These are phyloP conservation scores for Papilio gigon DNA, from an alignment of 2,888 invertebrate species.

Conservation along the genomic window DNA sequence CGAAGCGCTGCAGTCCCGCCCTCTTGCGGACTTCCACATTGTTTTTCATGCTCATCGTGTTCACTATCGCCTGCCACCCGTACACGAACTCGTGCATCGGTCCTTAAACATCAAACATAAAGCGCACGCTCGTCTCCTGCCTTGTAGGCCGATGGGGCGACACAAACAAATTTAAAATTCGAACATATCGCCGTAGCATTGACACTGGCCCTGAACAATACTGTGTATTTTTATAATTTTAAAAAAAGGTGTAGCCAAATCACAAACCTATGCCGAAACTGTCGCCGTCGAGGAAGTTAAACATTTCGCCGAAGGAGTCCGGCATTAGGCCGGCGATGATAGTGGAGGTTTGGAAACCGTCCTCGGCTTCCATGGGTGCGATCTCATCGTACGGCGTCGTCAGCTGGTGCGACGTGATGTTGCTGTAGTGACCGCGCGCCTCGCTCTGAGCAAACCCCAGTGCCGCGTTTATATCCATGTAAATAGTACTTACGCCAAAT, in stretches of 20 bases:
- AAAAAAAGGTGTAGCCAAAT: neutral
- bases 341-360: slow-evolving; percentile 62
- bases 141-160: neutral
- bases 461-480: neutral
- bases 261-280: slow-evolving; percentile 75
- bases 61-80: slow-evolving; percentile 79
- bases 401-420: slow-evolving; percentile 60
- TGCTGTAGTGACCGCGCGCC: slow-evolving; percentile 55
- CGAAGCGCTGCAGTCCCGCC: slow-evolving; percentile 75
- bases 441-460: neutral
- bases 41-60: slow-evolving; percentile 79
- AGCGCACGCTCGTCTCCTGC: neutral
- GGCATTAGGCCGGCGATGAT: slow-evolving; percentile 76
- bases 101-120: slow-evolving; percentile 51
- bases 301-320: slow-evolving; percentile 76
- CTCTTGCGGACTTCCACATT: slow-evolving; percentile 78
- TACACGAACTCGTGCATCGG: slow-evolving; percentile 80
- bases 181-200: too few relatives aligned
- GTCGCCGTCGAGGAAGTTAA: slow-evolving; percentile 76
- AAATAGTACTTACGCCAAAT: neutral
- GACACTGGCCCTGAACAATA: too few relatives aligned
- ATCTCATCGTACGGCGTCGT: slow-evolving; percentile 70
- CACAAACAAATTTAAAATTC: too few relatives aligned
- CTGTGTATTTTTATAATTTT: neutral
- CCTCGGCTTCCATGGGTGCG: slow-evolving; percentile 67